phyloP scores from a whole-genome alignment of 2,797 vertebrate species.

The Furcifer pardalis region DNA sequence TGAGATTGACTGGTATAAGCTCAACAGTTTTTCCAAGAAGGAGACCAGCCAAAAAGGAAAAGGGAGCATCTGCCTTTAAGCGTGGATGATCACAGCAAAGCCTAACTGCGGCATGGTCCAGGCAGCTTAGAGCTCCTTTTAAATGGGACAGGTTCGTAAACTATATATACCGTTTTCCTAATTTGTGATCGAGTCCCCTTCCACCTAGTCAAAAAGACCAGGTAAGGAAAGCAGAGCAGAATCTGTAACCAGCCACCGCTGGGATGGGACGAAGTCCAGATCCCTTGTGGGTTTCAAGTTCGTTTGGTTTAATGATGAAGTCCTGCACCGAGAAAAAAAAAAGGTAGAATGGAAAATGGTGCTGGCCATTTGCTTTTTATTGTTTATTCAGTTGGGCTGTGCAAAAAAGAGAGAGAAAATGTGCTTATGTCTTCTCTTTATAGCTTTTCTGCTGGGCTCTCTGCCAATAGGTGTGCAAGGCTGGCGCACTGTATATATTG shows the following conservation, averaged over 20 bases:
- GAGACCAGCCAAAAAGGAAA: neutral
- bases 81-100: neutral
- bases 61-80: no score
- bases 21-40: neutral
- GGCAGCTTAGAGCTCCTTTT: neutral
- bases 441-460: conserved; percentile 46
- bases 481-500: conserved; percentile 26
- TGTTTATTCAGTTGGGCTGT: conserved; percentile 59
- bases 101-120: neutral
- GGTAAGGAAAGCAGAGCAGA: neutral
- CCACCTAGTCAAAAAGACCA: neutral
- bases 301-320: neutral
- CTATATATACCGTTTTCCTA: neutral
- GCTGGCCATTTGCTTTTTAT: conserved; percentile 60
- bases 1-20: no score
- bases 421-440: conserved; percentile 63
- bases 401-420: conserved; percentile 53
- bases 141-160: neutral
- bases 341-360: conserved; percentile 50
- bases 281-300: neutral
- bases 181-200: neutral
- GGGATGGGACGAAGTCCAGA: neutral
- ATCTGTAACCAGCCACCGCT: neutral
- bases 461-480: conserved; percentile 51
- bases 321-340: conserved; percentile 46